Conservation (phyloP, 2,888 invertebrate species). For the Nasonia oneida region DNA sequence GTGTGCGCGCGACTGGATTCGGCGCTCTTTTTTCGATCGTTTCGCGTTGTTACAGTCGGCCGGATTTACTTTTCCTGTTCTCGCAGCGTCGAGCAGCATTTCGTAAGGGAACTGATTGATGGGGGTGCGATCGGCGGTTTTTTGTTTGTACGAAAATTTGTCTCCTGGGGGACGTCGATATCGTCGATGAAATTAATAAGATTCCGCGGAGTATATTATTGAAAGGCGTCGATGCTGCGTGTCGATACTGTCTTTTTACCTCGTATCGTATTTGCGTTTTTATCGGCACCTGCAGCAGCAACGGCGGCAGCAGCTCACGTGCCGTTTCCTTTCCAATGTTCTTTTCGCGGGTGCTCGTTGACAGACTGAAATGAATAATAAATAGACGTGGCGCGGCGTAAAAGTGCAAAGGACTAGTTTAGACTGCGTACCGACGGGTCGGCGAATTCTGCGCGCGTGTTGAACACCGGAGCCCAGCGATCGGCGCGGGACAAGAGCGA, state of each 20-base stretch:
- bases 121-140: background rate
- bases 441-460: slow-evolving; percentile 19
- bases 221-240: slow-evolving; percentile 41
- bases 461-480: background rate
- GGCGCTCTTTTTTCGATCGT: background rate
- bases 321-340: slow-evolving; percentile 34
- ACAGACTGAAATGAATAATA: slow-evolving; percentile 34
- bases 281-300: slow-evolving; percentile 23
- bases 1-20: slow-evolving; percentile 17
- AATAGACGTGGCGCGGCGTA: slow-evolving; percentile 26
- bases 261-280: slow-evolving; percentile 13
- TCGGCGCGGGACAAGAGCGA: background rate
- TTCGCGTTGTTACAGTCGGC: background rate
- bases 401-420: slow-evolving; percentile 40
- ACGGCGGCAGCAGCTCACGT: background rate
- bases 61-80: background rate
- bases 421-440: background rate
- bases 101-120: background rate
- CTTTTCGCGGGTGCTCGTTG: background rate
- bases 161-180: too few relatives aligned
- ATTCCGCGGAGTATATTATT: background rate
- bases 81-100: background rate
- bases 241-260: slow-evolving; percentile 23
- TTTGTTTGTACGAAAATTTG: background rate
- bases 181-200: background rate